Conservation (phyloP, 37 sponge, comb jelly and placozoan genomes). For the Beroe forskalii region DNA sequence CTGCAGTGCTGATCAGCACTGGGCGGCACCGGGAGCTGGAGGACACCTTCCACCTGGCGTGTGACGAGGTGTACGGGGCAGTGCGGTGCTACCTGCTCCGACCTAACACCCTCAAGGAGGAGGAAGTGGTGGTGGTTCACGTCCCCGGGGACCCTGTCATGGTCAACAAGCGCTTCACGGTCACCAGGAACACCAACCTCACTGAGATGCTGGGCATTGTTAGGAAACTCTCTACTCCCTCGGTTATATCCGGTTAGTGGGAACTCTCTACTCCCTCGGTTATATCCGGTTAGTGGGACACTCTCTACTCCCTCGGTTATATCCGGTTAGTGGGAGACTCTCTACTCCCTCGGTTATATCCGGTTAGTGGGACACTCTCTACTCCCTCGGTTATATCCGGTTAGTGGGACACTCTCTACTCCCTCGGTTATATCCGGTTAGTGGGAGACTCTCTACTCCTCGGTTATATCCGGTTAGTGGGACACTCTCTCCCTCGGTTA, state of each 20-base stretch:
- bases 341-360: no score
- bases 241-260: conserved; percentile 47
- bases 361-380: no score
- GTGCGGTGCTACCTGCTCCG: conserved; percentile 40
- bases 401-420: background rate
- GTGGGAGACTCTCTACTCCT: no score
- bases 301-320: no score
- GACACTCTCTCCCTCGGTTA: background rate
- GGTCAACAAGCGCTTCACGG: conserved; percentile 33
- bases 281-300: conserved; percentile 50
- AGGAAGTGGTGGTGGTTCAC: conserved; percentile 19
- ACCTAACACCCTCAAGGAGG: background rate
- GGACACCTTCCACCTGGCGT: conserved; percentile 31
- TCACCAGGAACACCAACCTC: background rate
- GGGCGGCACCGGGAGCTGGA: background rate
- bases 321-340: no score
- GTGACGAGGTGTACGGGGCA: conserved; percentile 28
- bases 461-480: no score
- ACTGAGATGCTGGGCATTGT: background rate
- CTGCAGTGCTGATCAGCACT: conserved; percentile 39
- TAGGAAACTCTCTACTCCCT: conserved; percentile 21
- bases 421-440: conserved; percentile 29
- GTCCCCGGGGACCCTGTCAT: conserved; percentile 45
- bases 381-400: no score
- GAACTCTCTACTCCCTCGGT: conserved; percentile 25